Conservation (phyloP, 2,888 invertebrate genomes). For the Mythimna lalbum region DNA sequence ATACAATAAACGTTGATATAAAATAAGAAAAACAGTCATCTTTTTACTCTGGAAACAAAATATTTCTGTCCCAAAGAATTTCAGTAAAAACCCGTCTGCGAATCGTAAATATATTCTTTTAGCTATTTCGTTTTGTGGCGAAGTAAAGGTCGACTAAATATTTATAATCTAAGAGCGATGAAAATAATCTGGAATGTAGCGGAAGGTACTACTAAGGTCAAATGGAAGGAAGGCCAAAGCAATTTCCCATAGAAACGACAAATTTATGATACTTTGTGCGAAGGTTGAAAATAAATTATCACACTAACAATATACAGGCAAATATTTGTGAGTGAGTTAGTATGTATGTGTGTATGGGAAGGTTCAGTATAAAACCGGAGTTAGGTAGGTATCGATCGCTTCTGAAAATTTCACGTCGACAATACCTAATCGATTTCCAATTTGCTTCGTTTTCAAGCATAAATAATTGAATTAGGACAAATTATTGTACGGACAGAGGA, state of each 20-base stretch:
- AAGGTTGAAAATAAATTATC: constrained; percentile 5
- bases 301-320: too few relatives aligned
- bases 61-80: constrained; percentile 50
- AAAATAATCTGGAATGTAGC: constrained; percentile 65
- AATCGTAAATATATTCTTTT: constrained; percentile 62
- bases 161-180: constrained; percentile 54
- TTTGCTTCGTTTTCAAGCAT: background rate
- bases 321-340: too few relatives aligned
- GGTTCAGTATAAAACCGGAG: too few relatives aligned
- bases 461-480: background rate
- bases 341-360: too few relatives aligned
- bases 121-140: constrained; percentile 38
- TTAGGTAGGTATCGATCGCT: too few relatives aligned
- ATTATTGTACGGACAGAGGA: background rate
- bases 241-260: constrained; percentile 21
- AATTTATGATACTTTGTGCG: constrained; percentile 26
- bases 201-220: constrained; percentile 61
- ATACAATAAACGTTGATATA: background rate
- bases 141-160: constrained; percentile 58
- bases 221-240: constrained; percentile 31
- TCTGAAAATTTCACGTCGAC: background rate
- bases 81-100: constrained; percentile 44
- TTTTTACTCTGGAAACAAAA: constrained; percentile 22
- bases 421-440: background rate
- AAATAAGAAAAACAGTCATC: constrained; percentile 12